Conservation (phyloP, 2,113 vertebrate genomes). For the Hyperopisus bebe region DNA sequence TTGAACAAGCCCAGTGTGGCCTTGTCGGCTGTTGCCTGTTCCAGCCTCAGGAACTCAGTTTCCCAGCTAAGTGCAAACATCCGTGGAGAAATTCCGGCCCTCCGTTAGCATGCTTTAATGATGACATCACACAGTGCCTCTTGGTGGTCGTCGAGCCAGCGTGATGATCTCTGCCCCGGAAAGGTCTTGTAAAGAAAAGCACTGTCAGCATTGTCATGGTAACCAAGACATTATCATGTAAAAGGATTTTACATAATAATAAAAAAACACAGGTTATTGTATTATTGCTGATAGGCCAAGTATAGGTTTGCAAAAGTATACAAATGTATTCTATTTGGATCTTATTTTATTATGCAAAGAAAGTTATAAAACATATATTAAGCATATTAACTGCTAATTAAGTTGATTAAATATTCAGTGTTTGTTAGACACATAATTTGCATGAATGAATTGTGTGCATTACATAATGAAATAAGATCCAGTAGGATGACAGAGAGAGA, state of each 20-base stretch:
- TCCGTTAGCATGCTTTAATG: neutral
- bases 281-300: neutral
- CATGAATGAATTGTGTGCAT: neutral
- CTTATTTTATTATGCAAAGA: neutral
- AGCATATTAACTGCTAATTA: neutral
- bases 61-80: neutral
- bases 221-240: neutral
- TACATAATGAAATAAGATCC: slow-evolving; percentile 1
- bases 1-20: neutral
- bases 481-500: neutral
- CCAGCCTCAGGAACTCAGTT: neutral
- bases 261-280: neutral
- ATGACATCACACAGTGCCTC: neutral
- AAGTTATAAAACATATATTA: neutral
- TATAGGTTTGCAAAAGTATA: neutral
- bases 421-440: neutral
- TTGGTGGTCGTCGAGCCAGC: neutral
- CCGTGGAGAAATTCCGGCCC: neutral
- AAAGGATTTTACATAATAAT: neutral
- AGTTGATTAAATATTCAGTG: neutral
- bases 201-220: neutral
- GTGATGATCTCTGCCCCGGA: neutral
- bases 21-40: neutral
- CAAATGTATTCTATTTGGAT: neutral
- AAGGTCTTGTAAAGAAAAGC: neutral